Base-by-base conservation (phyloP, 2,888 invertebrate genomes). In the Pemphredon lugubris region DNA sequence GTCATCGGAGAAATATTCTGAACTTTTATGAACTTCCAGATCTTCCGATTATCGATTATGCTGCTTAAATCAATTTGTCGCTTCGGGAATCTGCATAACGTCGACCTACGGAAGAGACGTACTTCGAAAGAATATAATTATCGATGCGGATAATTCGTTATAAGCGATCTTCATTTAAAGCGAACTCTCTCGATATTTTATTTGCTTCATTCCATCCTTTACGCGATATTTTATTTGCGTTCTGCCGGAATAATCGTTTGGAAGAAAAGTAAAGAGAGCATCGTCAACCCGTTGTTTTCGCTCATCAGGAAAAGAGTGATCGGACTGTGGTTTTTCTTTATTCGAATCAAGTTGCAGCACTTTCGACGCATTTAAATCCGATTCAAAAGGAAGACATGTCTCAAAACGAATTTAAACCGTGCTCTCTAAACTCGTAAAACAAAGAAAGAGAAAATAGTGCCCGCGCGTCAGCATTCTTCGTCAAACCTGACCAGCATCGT, bases 331-430 rank as follows among this genome's bases (percentile, higher is more conserved):
- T 21, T 2, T 45, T n/a, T 45, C 13, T 45, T 45, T 45, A 45
- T 45, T 23, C 44, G 9, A 23, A 20, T 5, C 44, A 4, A 5
- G 21, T 2, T 5, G 21, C 14, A 2, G 23, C n/a, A n/a, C 44
- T 5, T 45, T 13, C n/a, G 13, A n/a, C 6, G 11, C 23, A 45
- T 45, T 45, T 11, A 23, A 45, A 45, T 45, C 44, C 21, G 44
- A 9, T 23, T 45, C 23, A 13, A 34, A 40, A 14, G 9, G 32
- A 20, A n/a, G 26, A 14, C 60, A 32, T 14, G 40, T 13, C 9
- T 18, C 20, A 59, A 59, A 60, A 21, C 18, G 37, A 60, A 44
- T 42, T 20, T 42, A 11, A 60, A 16, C 32, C 14, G 2, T 11
- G 9, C 39, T 6, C 18, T 13, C 11, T 4, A 6, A 48, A 11